phyloP scores from a whole-genome alignment of 2,797 vertebrate genomes.

The Scleropages formosus region DNA sequence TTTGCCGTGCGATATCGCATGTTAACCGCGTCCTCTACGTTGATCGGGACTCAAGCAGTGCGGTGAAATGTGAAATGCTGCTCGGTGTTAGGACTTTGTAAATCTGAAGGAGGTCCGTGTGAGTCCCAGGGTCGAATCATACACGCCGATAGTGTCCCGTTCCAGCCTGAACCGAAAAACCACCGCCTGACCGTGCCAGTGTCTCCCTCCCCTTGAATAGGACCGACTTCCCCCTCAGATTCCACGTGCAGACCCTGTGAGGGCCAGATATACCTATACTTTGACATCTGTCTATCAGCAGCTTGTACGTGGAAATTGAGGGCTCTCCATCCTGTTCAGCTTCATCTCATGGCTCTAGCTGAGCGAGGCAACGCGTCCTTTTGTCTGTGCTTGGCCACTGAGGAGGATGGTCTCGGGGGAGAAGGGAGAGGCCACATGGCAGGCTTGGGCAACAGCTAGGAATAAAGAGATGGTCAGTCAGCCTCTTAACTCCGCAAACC shows the following conservation, averaged over 20 bases:
- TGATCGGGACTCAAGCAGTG: no score
- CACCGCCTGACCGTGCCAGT: neutral
- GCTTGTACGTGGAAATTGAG: neutral
- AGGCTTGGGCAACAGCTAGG: neutral
- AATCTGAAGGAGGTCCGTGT: no score
- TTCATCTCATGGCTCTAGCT: neutral
- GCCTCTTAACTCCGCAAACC: conserved; percentile 14
- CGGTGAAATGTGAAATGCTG: no score
- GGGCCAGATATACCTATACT: neutral
- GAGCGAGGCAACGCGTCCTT: neutral
- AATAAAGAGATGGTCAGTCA: conserved; percentile 20
- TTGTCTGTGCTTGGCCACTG: neutral
- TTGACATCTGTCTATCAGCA: neutral
- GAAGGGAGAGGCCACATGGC: neutral
- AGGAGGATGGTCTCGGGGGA: neutral
- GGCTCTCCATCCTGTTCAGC: neutral
- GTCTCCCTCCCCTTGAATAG: neutral
- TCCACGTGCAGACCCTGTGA: neutral
- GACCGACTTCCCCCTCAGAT: neutral
- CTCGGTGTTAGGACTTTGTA: no score
- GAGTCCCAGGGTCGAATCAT: no score
- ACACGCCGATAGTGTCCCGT: no score
- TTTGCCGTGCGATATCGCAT: no score
- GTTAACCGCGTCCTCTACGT: no score
- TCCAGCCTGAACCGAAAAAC: neutral